Conservation (phyloP, 2,888 invertebrate genomes). For the Arrhopalites spinosus region DNA sequence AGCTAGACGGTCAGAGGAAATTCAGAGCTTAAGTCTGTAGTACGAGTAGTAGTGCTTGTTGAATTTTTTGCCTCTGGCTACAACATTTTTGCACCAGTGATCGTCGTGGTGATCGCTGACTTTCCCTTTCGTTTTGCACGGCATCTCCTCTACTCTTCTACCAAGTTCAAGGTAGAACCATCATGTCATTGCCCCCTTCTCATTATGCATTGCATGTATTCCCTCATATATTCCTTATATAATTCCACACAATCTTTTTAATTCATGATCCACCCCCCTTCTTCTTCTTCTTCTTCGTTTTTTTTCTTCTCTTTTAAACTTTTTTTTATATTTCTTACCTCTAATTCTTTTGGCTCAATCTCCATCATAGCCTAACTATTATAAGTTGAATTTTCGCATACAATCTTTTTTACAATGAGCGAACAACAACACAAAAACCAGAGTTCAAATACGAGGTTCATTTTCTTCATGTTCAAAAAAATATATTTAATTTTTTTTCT, state of each 20-base stretch:
- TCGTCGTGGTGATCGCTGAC: constrained; percentile 22
- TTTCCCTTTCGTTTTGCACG: constrained; percentile 3
- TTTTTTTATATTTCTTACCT: not conserved
- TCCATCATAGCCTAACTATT: no score
- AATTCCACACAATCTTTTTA: not conserved
- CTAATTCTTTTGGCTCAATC: not conserved
- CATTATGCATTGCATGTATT: not conserved
- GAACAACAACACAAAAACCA: not conserved
- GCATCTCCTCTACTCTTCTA: constrained; percentile 12
- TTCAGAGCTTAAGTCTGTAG: not conserved
- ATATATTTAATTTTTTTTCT: no score
- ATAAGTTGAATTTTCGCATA: not conserved
- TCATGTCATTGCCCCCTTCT: not conserved
- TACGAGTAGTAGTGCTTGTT: no score
- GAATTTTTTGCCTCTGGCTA: not conserved
- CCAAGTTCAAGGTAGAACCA: constrained; percentile 29
- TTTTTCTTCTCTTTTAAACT: not conserved
- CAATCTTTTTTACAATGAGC: no score
- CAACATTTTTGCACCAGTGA: constrained; percentile 32
- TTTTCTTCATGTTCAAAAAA: no score
- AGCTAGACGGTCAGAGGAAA: not conserved
- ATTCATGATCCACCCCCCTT: not conserved
- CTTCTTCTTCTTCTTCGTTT: not conserved
- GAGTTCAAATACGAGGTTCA: not conserved
- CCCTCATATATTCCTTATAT: not conserved